Base-by-base conservation (phyloP, 2,113 vertebrate genomes). In the Cygnus atratus region DNA sequence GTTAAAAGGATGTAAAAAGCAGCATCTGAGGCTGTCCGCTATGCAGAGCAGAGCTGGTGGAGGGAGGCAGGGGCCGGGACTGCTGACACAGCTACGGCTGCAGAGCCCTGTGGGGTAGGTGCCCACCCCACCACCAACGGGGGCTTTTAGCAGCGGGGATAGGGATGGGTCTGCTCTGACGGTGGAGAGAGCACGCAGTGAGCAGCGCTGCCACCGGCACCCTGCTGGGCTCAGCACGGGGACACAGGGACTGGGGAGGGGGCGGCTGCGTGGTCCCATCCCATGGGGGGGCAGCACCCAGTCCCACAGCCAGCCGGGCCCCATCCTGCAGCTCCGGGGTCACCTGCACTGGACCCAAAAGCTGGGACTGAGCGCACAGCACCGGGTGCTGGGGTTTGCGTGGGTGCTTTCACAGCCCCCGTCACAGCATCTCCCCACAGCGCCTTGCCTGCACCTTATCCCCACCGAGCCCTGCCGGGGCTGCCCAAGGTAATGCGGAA, bases 111-210 rank as follows among this genome's bases (percentile, higher is more conserved):
- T 13, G 19, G 35, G 18, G 35, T 46, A 4, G 13, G 76, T 22
- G 55, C 24, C 6, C 1, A 0, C 9, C 9, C 9, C 2, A 54
- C 0, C 39, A 35, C 10, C 46, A 48, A 48, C 20, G 46, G 46
- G 46, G 46, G 46, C 20, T n/a, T 41, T 52, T 31, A n/a, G 26
- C 35, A 17, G 48, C 26, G 35, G 39, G 61, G 46, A 55, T 29
- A 5, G 26, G 17, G 61, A 5, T 4, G 14, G 14, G 3, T 57
- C 22, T 1, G 18, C 33, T 37, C 2, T 0, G 14, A 4, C 3
- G 1, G 2, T 9, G n/a, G 31, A 19, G 62, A 26, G 29, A 75
- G 35, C 68, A 39, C 39, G 10, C 39, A 10, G 39, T 10, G 63
- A 75, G 48, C 31, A 58, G 68, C 2, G 0, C 26, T n/a, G 55